These are phyloP conservation scores for Anolis apletophallus DNA, from an alignment of 2,797 vertebrate species.

Conservation along the genomic window DNA sequence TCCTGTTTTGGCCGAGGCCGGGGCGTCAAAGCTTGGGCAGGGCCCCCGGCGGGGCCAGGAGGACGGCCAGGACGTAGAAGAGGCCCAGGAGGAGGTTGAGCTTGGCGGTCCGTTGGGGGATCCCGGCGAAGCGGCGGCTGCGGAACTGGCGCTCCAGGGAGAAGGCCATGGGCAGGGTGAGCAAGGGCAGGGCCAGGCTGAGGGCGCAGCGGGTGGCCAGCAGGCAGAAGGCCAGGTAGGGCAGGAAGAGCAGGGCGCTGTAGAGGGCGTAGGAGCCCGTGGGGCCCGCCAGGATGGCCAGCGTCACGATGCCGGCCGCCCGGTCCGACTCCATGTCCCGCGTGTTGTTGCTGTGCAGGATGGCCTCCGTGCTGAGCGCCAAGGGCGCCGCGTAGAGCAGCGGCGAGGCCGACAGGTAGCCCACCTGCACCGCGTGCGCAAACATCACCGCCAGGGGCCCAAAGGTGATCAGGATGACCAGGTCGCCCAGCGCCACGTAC, in stretches of 20 bases:
- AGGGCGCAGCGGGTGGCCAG: slow-evolving; percentile 93
- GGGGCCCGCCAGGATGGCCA: slow-evolving; percentile 96
- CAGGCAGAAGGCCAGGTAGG: slow-evolving; percentile 94
- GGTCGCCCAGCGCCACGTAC: slow-evolving; percentile 95
- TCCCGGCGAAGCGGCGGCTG: slow-evolving; percentile 88
- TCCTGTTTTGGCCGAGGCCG: too few species aligned
- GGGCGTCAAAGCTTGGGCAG: slow-evolving; percentile 83
- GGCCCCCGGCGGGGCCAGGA: slow-evolving; percentile 87
- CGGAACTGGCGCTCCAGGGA: slow-evolving; percentile 94
- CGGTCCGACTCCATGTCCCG: slow-evolving; percentile 96
- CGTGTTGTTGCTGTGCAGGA: slow-evolving; percentile 98
- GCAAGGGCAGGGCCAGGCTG: slow-evolving; percentile 94
- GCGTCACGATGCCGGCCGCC: slow-evolving; percentile 94
- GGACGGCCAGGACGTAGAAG: slow-evolving; percentile 95
- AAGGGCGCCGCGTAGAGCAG: slow-evolving; percentile 93
- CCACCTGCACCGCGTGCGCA: slow-evolving; percentile 95
- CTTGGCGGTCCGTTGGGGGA: slow-evolving; percentile 95
- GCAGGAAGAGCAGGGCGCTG: slow-evolving; percentile 91
- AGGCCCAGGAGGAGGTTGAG: slow-evolving; percentile 96
- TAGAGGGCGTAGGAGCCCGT: slow-evolving; percentile 92
- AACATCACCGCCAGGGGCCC: slow-evolving; percentile 98
- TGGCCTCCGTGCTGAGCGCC: slow-evolving; percentile 96
- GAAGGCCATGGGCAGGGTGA: slow-evolving; percentile 97
- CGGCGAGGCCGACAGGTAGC: slow-evolving; percentile 90
- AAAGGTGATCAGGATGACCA: slow-evolving; percentile 98